Conservation (phyloP, 2,797 vertebrate genomes). For the Danio albolineatus region DNA sequence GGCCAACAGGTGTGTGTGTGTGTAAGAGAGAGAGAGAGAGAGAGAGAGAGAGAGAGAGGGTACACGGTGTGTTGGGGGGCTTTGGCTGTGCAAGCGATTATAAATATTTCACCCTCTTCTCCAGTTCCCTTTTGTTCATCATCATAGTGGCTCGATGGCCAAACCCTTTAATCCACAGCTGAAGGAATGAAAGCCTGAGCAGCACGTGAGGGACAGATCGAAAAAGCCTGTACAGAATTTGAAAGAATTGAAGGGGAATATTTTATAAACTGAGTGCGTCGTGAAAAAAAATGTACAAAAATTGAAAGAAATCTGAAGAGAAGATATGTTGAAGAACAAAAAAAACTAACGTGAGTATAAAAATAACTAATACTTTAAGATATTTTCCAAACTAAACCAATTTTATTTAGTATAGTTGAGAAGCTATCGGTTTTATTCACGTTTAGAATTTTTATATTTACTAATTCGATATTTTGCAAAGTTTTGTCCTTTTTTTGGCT, state of each 20-base stretch:
- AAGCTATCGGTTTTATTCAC: too few species aligned
- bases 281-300: background rate
- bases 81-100: slow-evolving; percentile 69
- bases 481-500: too few species aligned
- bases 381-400: background rate
- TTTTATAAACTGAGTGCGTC: background rate
- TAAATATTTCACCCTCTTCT: slow-evolving; percentile 78
- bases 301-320: background rate
- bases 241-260: background rate
- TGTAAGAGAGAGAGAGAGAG: slow-evolving; percentile 1
- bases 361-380: background rate
- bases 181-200: slow-evolving; percentile 34
- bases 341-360: slow-evolving; percentile 27
- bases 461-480: too few species aligned
- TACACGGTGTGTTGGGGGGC: slow-evolving; percentile 59
- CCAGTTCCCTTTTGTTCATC: slow-evolving; percentile 76
- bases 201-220: slow-evolving; percentile 10
- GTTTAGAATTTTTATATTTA: too few species aligned
- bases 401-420: too few species aligned
- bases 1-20: slow-evolving; percentile 23
- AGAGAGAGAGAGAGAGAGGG: slow-evolving; percentile 53
- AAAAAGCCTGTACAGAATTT: background rate
- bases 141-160: slow-evolving; percentile 57
- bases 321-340: background rate
- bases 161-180: slow-evolving; percentile 57